Percentiles rank a stretch among this genome's conserved stretches.
Conservation (phyloP, 2,797 vertebrate species). For the Emys orbicularis region DNA sequence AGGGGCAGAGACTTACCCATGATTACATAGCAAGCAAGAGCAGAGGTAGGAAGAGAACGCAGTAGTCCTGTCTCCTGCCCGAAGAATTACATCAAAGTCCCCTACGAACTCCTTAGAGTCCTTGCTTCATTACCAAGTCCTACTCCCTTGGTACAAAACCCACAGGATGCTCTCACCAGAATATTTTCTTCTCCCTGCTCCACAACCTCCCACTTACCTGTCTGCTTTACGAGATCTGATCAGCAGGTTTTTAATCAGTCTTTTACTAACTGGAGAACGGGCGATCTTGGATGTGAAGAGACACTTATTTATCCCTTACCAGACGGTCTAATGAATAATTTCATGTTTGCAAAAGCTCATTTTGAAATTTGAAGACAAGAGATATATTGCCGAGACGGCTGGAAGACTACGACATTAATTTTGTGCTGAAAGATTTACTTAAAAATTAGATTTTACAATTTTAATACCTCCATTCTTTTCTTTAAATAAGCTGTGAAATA, state of each 20-base stretch:
- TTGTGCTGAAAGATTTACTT: conserved; percentile 88
- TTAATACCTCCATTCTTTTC: conserved; percentile 88
- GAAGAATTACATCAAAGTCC: background rate
- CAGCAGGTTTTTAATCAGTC: conserved; percentile 52
- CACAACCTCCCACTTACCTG: conserved; percentile 15
- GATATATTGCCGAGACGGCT: conserved; percentile 84
- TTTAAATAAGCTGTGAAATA: conserved; percentile 88
- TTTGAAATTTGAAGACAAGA: conserved; percentile 87
- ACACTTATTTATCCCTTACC: conserved; percentile 87
- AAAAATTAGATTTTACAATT: conserved; percentile 89
- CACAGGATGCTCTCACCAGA: background rate
- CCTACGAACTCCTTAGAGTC: fast-evolving
- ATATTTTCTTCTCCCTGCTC: background rate
- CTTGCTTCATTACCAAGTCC: background rate
- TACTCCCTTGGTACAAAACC: background rate
- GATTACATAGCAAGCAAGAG: background rate
- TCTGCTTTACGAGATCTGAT: conserved; percentile 7
- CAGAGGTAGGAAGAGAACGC: background rate
- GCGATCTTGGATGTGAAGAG: conserved; percentile 81
- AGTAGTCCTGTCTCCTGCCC: background rate
- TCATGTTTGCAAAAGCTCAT: conserved; percentile 87
- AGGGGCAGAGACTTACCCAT: background rate
- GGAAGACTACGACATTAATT: conserved; percentile 85
- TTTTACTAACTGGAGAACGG: conserved; percentile 69
- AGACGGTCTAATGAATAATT: conserved; percentile 87